These are phyloP conservation scores for Recurvirostra avosetta DNA, from an alignment of 2,113 vertebrate species.

Conservation along the genomic window DNA sequence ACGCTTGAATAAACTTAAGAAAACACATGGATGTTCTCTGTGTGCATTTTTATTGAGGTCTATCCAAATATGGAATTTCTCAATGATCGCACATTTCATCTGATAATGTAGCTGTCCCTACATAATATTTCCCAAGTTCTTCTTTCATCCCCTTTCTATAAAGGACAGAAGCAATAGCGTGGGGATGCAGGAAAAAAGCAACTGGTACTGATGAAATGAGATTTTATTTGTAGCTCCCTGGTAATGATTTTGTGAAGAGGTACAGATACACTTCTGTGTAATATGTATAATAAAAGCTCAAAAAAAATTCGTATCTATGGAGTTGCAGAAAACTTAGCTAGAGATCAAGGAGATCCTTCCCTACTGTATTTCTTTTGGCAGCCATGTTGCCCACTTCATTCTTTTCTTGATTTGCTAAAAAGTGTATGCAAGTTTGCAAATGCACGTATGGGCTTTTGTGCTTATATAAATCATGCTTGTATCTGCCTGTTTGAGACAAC, in stretches of 20 bases:
- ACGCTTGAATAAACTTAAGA: background rate
- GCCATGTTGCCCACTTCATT: fast-evolving
- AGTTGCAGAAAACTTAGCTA: background rate
- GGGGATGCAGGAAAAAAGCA: background rate
- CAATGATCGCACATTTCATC: background rate
- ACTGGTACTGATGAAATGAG: background rate
- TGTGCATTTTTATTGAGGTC: background rate
- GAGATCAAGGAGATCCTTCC: background rate
- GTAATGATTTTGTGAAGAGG: background rate
- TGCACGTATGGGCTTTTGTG: background rate
- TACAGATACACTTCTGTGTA: background rate
- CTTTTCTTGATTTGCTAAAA: background rate
- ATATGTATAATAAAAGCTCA: background rate
- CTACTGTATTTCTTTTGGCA: background rate
- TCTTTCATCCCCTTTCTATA: background rate
- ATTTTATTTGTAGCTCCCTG: background rate
- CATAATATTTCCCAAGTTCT: background rate
- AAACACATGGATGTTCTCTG: background rate
- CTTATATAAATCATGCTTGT: background rate
- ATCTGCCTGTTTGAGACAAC: background rate
- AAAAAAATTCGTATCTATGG: background rate
- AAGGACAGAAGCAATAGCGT: background rate
- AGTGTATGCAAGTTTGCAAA: background rate
- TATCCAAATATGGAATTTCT: background rate
- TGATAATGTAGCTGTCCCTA: background rate